Conservation (phyloP, 2,113 vertebrate genomes). For the Antechinus stuartii region DNA sequence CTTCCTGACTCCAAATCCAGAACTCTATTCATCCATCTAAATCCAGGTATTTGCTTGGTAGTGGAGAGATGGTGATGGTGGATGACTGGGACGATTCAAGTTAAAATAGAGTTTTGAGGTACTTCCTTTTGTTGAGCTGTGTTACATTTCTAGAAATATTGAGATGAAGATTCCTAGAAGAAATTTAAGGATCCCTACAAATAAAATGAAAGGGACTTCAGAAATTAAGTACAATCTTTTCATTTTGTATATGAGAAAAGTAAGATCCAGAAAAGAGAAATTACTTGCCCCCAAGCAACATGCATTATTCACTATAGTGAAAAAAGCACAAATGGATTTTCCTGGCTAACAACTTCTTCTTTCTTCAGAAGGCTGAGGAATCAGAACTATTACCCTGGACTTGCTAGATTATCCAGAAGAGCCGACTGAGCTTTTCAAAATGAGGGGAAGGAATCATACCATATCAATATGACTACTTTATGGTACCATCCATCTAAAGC, state of each 20-base stretch:
- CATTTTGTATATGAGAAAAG: neutral
- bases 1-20: constrained; percentile 31
- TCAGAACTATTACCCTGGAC: fast-evolving
- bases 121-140: neutral
- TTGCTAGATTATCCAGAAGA: neutral
- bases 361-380: neutral
- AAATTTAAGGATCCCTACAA: constrained; percentile 17
- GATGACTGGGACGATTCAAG: neutral
- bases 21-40: constrained; percentile 22
- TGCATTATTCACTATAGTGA: neutral
- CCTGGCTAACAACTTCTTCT: too few species aligned
- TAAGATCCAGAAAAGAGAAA: neutral
- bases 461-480: neutral
- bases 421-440: neutral
- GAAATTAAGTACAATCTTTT: constrained; percentile 19
- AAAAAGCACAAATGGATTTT: neutral
- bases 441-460: neutral
- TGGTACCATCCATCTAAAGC: neutral
- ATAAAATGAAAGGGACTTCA: constrained; percentile 23
- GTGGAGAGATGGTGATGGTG: too few species aligned
- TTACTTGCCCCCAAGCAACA: constrained; percentile 21
- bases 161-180: neutral
- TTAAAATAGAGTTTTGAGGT: neutral
- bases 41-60: too few species aligned
- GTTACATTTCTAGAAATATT: neutral